A percentile compares a stretch with the other conserved stretches of the same genome.
Evolutionary conservation across 2,113 vertebrate species (phyloP).

Genomic region (Callithrix jacchus): DNA sequence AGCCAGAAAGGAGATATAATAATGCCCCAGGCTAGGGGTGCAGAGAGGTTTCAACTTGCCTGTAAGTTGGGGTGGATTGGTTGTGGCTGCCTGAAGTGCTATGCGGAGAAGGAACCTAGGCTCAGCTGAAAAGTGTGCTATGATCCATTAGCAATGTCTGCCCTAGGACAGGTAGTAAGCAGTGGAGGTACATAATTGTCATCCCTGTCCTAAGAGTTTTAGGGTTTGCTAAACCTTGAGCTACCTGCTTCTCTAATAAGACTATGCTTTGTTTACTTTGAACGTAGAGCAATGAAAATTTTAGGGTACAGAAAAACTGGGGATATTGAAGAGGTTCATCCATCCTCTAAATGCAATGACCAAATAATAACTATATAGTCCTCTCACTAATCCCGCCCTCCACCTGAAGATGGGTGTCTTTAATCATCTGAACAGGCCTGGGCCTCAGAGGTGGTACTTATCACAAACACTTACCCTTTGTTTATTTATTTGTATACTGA

Average conservation of each 20-base stretch:
- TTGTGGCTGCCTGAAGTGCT: background rate
- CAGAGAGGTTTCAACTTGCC: background rate
- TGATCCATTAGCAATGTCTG: conserved; percentile 54
- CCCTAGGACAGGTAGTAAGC: background rate
- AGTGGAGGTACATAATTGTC: background rate
- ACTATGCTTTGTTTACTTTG: background rate
- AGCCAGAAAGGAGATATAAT: background rate
- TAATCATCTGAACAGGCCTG: background rate
- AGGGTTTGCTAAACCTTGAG: background rate
- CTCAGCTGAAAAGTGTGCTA: background rate
- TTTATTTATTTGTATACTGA: background rate
- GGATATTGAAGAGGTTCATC: background rate
- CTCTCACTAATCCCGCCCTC: background rate
- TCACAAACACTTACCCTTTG: background rate
- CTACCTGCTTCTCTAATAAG: background rate
- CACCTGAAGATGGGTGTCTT: background rate
- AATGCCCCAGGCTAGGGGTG: background rate
- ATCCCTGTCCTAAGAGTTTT: background rate
- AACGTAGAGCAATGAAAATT: background rate
- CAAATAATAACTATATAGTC: background rate
- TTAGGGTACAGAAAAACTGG: background rate
- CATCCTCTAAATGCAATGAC: background rate
- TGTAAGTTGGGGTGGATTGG: background rate
- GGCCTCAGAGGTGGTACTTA: background rate
- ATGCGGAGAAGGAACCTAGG: background rate